Evolutionary conservation across 1,140 invertebrate genomes (phyloP), one percentile per base, ranked within the genome.

Genomic region (Paraescarpia echinospica): DNA sequence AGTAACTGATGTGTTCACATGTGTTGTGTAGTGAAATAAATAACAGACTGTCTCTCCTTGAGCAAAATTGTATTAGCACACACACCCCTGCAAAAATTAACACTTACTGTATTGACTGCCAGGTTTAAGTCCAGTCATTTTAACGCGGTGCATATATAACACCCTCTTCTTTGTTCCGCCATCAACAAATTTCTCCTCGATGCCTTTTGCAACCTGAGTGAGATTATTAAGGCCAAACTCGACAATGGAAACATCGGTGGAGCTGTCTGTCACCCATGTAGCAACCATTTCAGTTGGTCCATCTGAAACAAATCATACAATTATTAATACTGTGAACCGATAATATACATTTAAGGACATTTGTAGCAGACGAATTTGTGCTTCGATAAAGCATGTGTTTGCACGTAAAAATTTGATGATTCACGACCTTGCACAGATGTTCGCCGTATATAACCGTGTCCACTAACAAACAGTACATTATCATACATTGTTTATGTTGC

Each of bases 121-220:
- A 90, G 97, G 97, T 92, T 96, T 95, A 0, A 98, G 96, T 90
- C 97, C 94, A 9, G 92, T 95, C 33, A 98, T 94, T 1, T 95
- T 96, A 18, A 98, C 98, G 95, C 97, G 96, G 95, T 99, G 98
- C 93, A 99, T 98, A 95, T 97, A 99, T 95, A 98, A 97, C 0
- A 96, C 95, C 35, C 97, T 97, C 89, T 97, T 97, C 92, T 97
- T 94, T 18, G 93, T 91, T n/a, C 98, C 98, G 18, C 98, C 98
- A 96, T 99, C 98, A 0, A 97, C 96, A 96, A 99, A 99, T 33
- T 97, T 94, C 1, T 95, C 97, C 27, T 97, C 96, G 91, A 93
- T 96, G 59, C 98, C 98, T 27, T 94, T 94, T 0, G 96, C 97
- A 91, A 89, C 91, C 94, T 89, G 95, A 90, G 89, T 91, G 91